Conservation (phyloP, 2,113 vertebrate genomes). For the Cepphus grylle region DNA sequence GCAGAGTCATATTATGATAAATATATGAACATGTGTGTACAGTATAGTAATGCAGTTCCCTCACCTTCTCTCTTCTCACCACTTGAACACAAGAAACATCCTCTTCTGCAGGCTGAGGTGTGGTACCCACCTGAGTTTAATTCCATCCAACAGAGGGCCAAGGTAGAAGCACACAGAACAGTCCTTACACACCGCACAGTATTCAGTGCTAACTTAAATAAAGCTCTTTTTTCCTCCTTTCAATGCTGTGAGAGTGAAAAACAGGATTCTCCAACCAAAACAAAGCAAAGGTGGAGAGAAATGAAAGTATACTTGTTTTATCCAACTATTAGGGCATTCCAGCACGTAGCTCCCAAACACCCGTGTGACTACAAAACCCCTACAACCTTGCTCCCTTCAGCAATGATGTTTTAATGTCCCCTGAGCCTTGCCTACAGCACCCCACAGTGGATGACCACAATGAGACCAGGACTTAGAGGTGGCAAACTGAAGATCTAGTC, state of each 20-base stretch:
- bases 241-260: neutral
- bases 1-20: neutral
- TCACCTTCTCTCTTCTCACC: neutral
- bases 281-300: neutral
- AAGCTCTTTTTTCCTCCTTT: neutral
- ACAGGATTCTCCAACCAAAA: neutral
- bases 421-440: constrained; percentile 6
- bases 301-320: neutral
- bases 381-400: neutral
- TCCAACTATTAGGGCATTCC: neutral
- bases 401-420: neutral
- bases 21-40: neutral
- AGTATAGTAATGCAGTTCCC: neutral
- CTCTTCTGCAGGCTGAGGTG: neutral
- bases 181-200: neutral
- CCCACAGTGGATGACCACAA: neutral
- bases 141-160: neutral
- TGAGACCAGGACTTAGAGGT: neutral
- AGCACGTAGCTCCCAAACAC: neutral
- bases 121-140: neutral
- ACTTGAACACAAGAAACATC: neutral
- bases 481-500: neutral
- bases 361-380: neutral
- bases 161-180: neutral
- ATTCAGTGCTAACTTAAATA: neutral